Percentiles rank a stretch among this genome's conserved stretches.
These are phyloP conservation scores for Cygnus atratus DNA, from an alignment of 2,113 vertebrate species.

Conservation along the genomic window DNA sequence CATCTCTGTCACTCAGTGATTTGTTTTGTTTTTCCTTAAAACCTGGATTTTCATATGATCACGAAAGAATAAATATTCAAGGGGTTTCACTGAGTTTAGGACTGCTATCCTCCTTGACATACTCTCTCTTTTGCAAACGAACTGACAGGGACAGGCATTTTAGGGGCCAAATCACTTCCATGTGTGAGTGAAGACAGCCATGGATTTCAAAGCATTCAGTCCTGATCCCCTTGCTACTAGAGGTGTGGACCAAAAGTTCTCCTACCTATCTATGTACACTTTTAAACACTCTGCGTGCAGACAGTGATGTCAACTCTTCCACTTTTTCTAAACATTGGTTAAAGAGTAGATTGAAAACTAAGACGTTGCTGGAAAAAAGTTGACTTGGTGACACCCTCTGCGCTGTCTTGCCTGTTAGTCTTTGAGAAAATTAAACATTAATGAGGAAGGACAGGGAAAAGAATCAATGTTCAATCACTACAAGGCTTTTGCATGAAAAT, in stretches of 20 bases:
- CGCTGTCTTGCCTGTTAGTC: neutral
- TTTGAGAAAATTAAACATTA: neutral
- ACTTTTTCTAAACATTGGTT: neutral
- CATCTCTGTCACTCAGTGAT: neutral
- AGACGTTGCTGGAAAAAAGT: neutral
- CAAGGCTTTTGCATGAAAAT: neutral
- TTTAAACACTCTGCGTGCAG: neutral
- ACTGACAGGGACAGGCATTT: neutral
- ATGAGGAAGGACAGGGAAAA: neutral
- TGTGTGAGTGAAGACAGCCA: neutral
- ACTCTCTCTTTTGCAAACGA: neutral
- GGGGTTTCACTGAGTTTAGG: neutral
- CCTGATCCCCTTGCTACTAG: neutral
- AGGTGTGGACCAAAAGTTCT: neutral
- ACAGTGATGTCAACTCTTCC: neutral
- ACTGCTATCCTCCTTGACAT: neutral
- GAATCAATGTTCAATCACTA: neutral
- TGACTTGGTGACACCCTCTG: neutral
- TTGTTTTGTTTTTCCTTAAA: neutral
- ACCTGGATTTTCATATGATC: neutral
- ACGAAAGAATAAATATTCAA: neutral
- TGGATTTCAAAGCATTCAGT: neutral
- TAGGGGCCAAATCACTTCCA: neutral
- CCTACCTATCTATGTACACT: neutral
- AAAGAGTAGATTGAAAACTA: neutral